phyloP scores from a whole-genome alignment of 2,888 invertebrate genomes.

The Epinotia brunnichana region DNA sequence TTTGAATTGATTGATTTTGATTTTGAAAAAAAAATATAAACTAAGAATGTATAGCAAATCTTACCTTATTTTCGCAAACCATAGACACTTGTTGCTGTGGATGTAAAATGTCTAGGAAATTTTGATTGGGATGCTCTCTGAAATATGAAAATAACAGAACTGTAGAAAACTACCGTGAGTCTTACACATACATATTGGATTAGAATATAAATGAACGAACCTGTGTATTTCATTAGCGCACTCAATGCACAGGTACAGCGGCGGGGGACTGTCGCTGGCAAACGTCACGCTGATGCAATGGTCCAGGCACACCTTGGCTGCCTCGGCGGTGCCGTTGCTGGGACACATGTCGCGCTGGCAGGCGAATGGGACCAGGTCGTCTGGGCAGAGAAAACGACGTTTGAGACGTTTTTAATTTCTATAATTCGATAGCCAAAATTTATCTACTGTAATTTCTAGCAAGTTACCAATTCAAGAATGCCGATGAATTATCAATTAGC shows the following conservation, averaged over 20 bases:
- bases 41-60: constrained; percentile 1
- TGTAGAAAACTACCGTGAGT: too few species aligned
- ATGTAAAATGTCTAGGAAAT: constrained; percentile 93
- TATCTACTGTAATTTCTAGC: too few species aligned
- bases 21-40: too few species aligned
- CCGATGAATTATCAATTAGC: too few species aligned
- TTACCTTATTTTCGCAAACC: constrained; percentile 97
- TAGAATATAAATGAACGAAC: not conserved
- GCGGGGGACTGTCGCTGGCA: constrained; percentile 94
- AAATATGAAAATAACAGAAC: constrained; percentile 23
- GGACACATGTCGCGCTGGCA: constrained; percentile 97
- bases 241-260: constrained; percentile 97
- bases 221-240: constrained; percentile 95
- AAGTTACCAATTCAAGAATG: too few species aligned
- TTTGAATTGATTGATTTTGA: too few species aligned
- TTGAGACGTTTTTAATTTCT: too few species aligned
- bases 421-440: too few species aligned
- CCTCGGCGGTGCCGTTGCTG: constrained; percentile 92
- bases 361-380: constrained; percentile 90
- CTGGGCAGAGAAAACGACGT: too few species aligned
- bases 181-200: too few species aligned
- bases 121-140: constrained; percentile 92
- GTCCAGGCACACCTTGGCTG: constrained; percentile 96
- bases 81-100: constrained; percentile 98
- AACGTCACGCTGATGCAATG: constrained; percentile 95